Conservation (phyloP, 2,888 invertebrate genomes). For the Palloptera scutellata region DNA sequence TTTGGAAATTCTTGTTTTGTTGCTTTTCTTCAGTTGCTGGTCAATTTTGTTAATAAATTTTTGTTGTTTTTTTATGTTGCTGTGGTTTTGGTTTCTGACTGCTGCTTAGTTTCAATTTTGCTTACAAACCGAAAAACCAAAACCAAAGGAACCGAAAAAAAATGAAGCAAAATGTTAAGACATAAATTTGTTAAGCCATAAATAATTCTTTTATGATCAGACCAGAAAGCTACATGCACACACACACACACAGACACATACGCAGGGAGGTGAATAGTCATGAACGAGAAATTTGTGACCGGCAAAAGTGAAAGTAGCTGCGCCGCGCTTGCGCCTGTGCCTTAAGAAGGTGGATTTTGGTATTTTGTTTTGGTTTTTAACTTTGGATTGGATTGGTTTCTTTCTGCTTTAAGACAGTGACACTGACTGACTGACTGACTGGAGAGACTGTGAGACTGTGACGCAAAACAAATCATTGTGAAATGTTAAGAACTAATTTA, state of each 20-base stretch:
- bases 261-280: too few relatives aligned
- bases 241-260: background rate
- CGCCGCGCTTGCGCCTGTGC: slow-evolving; percentile 25
- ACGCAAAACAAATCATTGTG: background rate
- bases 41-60: too few relatives aligned
- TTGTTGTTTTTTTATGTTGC: too few relatives aligned
- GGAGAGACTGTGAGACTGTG: slow-evolving; percentile 15
- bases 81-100: too few relatives aligned
- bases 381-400: background rate
- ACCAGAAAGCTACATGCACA: background rate
- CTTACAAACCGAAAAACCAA: too few relatives aligned
- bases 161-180: slow-evolving; percentile 33
- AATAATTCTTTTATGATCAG: slow-evolving; percentile 43
- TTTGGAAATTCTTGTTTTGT: too few relatives aligned
- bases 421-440: too few relatives aligned
- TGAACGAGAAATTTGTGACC: slow-evolving; percentile 21
- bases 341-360: slow-evolving; percentile 38
- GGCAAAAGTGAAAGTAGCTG: slow-evolving; percentile 46
- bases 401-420: slow-evolving; percentile 8
- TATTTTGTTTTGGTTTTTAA: slow-evolving; percentile 31
- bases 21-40: too few relatives aligned
- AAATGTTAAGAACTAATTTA: slow-evolving; percentile 6
- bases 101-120: too few relatives aligned
- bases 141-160: too few relatives aligned
- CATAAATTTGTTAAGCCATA: slow-evolving; percentile 48